A percentile compares a stretch with the other conserved stretches of the same genome.
phyloP scores from a whole-genome alignment of 2,797 vertebrate genomes.

The Oreochromis mossambicus region DNA sequence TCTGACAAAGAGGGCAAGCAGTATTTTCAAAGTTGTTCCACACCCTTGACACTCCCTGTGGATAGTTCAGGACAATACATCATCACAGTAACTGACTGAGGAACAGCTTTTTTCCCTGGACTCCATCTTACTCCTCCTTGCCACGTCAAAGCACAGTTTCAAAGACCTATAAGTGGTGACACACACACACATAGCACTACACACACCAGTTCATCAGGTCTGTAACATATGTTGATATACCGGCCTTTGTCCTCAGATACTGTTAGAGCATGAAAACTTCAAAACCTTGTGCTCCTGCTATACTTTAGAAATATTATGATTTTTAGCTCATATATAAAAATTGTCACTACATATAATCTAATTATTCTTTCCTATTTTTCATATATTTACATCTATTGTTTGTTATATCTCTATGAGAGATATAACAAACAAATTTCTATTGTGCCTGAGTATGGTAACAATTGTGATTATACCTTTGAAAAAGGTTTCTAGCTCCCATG shows the following conservation, averaged over 20 bases:
- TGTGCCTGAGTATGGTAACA: neutral
- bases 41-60: neutral
- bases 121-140: neutral
- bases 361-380: neutral
- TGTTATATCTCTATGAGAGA: neutral
- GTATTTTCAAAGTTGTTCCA: neutral
- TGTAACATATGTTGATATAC: neutral
- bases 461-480: neutral
- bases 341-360: neutral
- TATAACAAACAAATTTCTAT: neutral
- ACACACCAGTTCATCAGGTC: neutral
- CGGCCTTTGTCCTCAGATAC: neutral
- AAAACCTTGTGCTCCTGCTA: neutral
- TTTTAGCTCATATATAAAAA: neutral
- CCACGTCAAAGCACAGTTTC: neutral
- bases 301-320: neutral
- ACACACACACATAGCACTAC: neutral
- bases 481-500: neutral
- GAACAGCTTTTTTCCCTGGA: neutral
- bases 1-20: neutral
- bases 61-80: neutral
- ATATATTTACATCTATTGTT: neutral
- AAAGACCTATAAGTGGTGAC: neutral
- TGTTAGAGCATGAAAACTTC: neutral
- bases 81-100: neutral